Evolutionary conservation across 2,797 vertebrate genomes (phyloP).

Genomic region (Hydrocynus forskahlii): DNA sequence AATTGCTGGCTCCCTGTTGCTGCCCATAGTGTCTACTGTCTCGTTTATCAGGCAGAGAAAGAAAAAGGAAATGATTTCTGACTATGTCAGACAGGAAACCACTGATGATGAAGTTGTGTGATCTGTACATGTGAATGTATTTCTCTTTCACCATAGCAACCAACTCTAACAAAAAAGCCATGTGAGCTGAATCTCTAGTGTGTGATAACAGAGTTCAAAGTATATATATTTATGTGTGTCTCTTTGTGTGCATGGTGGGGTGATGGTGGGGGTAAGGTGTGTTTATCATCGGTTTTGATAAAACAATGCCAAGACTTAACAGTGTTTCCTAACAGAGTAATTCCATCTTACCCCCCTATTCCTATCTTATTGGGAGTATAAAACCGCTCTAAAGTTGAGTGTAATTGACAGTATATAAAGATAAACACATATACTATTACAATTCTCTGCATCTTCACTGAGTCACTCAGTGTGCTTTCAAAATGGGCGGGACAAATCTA

Average conservation of each 20-base stretch:
- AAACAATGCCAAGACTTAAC: constrained; percentile 9
- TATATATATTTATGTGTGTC: not conserved
- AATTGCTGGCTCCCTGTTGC: not conserved
- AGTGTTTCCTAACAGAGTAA: not conserved
- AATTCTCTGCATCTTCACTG: not conserved
- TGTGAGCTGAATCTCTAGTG: not conserved
- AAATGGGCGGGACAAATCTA: not conserved
- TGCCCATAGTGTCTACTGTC: not conserved
- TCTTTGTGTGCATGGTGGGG: not conserved
- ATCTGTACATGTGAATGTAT: not conserved
- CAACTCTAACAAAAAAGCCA: not conserved
- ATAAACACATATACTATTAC: not conserved
- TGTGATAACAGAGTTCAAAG: constrained; percentile 34
- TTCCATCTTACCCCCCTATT: not conserved
- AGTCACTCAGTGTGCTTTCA: not conserved
- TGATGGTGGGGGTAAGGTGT: not conserved
- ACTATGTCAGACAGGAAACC: constrained; percentile 9
- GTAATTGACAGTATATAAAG: not conserved
- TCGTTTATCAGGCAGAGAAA: not conserved
- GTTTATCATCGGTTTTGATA: not conserved
- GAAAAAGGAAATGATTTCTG: not conserved
- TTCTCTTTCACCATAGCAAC: constrained; percentile 10
- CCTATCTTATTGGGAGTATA: not conserved
- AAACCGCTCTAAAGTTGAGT: not conserved
- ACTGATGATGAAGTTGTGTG: constrained; percentile 1